Evolutionary conservation across 2,888 invertebrate species (phyloP).

Genomic region (Euzophera pinguis): DNA sequence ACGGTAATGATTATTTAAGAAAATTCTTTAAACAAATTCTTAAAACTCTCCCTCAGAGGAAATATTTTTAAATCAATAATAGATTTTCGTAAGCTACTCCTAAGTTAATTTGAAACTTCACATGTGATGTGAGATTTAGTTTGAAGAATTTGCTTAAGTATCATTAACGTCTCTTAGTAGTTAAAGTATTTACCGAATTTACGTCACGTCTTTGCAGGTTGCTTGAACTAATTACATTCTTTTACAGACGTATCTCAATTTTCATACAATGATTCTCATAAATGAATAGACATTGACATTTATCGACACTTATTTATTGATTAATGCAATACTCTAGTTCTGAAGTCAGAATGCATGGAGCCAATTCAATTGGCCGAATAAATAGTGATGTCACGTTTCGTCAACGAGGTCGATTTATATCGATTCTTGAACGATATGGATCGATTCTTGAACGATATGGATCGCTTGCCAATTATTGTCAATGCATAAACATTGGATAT

Average conservation of each 20-base stretch:
- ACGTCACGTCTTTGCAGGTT: background rate
- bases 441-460: slow-evolving; percentile 7
- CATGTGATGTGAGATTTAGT: too few relatives aligned
- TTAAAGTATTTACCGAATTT: background rate
- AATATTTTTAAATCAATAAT: too few relatives aligned
- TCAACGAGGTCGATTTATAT: slow-evolving; percentile 10
- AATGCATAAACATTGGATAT: background rate
- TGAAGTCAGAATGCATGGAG: background rate
- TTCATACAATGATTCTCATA: background rate
- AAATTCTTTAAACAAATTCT: too few relatives aligned
- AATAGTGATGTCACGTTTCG: slow-evolving; percentile 11
- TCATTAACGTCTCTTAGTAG: too few relatives aligned
- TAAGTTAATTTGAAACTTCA: too few relatives aligned
- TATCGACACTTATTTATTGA: slow-evolving; percentile 2
- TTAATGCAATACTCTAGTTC: slow-evolving; percentile 1
- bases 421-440: slow-evolving; percentile 7
- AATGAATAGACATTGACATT: background rate
- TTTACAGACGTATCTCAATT: too few relatives aligned
- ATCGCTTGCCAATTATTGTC: background rate
- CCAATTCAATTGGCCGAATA: slow-evolving; percentile 8
- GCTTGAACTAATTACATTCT: too few relatives aligned
- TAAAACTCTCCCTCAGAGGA: too few relatives aligned
- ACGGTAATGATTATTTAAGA: too few relatives aligned
- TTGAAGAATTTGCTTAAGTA: too few relatives aligned
- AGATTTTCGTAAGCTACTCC: too few relatives aligned